Percentiles rank a stretch among this genome's conserved stretches.
These are phyloP conservation scores for Mormyrops boulengeri DNA, from an alignment of 2,797 vertebrate species.

Conservation along the genomic window DNA sequence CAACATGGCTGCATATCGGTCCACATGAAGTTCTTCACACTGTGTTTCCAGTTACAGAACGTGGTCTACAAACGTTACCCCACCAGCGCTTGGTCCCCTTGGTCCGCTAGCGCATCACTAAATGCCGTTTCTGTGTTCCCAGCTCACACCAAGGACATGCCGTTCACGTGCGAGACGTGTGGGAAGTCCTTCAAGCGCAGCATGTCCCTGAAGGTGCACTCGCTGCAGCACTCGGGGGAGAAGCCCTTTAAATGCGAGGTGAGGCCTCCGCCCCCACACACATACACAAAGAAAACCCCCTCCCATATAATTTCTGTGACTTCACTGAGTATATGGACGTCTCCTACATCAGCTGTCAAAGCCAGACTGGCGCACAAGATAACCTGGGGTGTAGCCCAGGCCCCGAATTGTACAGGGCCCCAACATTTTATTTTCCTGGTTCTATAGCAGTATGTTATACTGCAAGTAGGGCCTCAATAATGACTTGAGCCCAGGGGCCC, in stretches of 20 bases:
- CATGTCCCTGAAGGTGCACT: conserved; percentile 97
- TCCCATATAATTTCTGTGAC: neutral
- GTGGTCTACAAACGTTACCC: neutral
- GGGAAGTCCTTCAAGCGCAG: conserved; percentile 97
- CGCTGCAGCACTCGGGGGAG: conserved; percentile 91
- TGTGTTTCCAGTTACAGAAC: neutral
- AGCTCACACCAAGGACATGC: conserved; percentile 99
- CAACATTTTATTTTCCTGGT: neutral
- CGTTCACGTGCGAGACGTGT: conserved; percentile 93
- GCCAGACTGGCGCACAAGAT: neutral
- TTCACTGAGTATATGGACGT: neutral
- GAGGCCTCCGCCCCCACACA: conserved; percentile 25
- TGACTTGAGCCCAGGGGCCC: neutral
- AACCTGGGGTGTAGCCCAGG: neutral
- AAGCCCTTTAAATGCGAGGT: conserved; percentile 98
- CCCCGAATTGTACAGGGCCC: neutral
- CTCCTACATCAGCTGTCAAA: neutral
- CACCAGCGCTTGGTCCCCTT: neutral
- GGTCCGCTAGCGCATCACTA: neutral
- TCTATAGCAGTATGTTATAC: neutral
- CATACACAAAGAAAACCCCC: neutral
- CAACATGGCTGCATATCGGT: neutral
- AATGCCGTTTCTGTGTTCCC: neutral
- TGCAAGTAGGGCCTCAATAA: neutral
- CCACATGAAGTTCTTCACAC: neutral